These are phyloP conservation scores for Gymnocephalus cernua DNA, from an alignment of 2,113 vertebrate genomes.

Conservation along the genomic window DNA sequence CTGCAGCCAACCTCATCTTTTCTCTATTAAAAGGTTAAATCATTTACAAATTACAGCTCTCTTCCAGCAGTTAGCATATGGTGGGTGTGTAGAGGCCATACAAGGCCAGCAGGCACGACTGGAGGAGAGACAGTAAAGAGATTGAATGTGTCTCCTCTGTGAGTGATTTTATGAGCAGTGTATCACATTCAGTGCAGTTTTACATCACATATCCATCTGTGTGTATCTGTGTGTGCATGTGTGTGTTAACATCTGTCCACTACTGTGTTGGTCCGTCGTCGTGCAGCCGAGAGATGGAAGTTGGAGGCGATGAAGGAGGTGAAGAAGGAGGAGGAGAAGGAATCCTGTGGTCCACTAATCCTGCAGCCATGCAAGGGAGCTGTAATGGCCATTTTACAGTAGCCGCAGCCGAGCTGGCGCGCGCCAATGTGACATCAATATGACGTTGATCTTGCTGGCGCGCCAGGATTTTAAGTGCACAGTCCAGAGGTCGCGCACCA, in stretches of 20 bases:
- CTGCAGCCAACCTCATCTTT: constrained; percentile 67
- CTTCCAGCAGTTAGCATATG: constrained; percentile 71
- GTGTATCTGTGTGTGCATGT: constrained; percentile 22
- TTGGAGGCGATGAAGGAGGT: background rate
- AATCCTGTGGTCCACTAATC: constrained; percentile 43
- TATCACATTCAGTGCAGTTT: constrained; percentile 12
- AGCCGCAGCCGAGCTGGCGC: too few species aligned
- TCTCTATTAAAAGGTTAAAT: constrained; percentile 79
- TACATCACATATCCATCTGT: constrained; percentile 30
- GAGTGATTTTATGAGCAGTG: background rate
- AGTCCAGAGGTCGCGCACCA: too few species aligned
- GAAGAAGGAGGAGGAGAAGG: constrained; percentile 14
- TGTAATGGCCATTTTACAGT: too few species aligned
- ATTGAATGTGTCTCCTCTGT: constrained; percentile 12
- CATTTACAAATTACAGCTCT: constrained; percentile 76
- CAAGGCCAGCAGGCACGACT: constrained; percentile 55
- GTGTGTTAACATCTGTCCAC: constrained; percentile 50
- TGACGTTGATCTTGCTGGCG: too few species aligned
- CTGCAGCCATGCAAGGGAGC: constrained; percentile 42
- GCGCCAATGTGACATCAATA: too few species aligned
- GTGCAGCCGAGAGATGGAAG: constrained; percentile 21
- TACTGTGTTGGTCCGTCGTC: constrained; percentile 1
- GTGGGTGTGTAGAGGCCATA: constrained; percentile 60
- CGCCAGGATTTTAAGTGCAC: too few species aligned
- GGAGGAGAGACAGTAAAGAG: constrained; percentile 46